Evolutionary conservation across 2,113 vertebrate genomes (phyloP).

Genomic region (Malurus alboscapulatus): DNA sequence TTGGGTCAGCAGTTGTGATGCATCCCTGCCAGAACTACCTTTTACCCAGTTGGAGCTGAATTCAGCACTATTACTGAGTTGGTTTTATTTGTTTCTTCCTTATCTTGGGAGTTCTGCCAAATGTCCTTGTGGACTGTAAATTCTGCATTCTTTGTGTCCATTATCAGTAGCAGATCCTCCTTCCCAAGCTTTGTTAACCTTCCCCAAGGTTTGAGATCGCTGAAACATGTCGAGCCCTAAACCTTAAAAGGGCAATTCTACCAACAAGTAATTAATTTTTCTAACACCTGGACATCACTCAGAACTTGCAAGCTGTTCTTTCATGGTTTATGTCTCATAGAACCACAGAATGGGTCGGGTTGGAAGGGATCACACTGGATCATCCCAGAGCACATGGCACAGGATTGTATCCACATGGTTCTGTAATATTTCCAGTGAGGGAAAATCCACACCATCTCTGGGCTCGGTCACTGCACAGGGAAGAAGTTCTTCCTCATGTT

Average conservation of each 20-base stretch:
- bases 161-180: background rate
- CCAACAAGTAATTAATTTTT: background rate
- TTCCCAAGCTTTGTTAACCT: background rate
- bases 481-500: background rate
- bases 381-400: background rate
- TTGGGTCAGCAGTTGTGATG: too few relatives aligned
- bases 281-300: background rate
- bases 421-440: background rate
- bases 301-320: background rate
- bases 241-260: background rate
- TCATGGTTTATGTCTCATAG: background rate
- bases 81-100: background rate
- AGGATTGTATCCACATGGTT: too few relatives aligned
- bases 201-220: background rate
- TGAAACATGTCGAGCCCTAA: fast-evolving
- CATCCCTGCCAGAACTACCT: background rate
- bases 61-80: background rate
- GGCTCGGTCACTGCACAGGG: fast-evolving
- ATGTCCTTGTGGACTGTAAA: background rate
- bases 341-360: background rate
- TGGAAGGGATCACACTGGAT: background rate
- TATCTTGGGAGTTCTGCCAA: background rate
- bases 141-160: background rate
- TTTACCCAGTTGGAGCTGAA: background rate
- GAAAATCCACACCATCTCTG: background rate